Conservation (phyloP, 2,113 vertebrate genomes). For the Origma solitaria region DNA sequence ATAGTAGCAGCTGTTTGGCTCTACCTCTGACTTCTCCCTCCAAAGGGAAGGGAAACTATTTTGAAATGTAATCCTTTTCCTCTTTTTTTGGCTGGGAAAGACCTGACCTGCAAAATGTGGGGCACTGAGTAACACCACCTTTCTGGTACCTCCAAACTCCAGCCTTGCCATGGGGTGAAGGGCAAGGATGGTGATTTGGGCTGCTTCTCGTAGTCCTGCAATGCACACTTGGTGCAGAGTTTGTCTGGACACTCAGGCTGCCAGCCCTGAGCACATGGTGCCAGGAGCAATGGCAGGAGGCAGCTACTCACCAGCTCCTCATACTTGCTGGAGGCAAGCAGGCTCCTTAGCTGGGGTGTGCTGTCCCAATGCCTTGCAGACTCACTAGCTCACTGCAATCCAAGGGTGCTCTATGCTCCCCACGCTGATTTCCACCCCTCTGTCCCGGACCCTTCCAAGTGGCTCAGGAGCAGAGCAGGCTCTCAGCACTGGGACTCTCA, state of each 20-base stretch:
- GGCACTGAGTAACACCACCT: neutral
- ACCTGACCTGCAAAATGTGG: neutral
- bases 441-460: neutral
- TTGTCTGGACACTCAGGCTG: neutral
- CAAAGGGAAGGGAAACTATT: conserved; percentile 38
- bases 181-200: neutral
- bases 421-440: neutral
- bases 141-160: neutral
- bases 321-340: neutral
- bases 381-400: neutral
- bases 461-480: neutral
- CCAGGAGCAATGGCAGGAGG: neutral
- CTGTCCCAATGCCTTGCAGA: neutral
- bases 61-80: conserved; percentile 47
- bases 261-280: fast-evolving
- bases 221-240: neutral
- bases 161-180: neutral
- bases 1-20: conserved; percentile 52
- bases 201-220: neutral
- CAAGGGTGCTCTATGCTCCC: fast-evolving
- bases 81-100: conserved; percentile 34
- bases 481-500: neutral
- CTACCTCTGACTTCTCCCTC: conserved; percentile 17
- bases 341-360: neutral
- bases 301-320: neutral